phyloP scores from a whole-genome alignment of 2,888 invertebrate species.

The Elegia similella region DNA sequence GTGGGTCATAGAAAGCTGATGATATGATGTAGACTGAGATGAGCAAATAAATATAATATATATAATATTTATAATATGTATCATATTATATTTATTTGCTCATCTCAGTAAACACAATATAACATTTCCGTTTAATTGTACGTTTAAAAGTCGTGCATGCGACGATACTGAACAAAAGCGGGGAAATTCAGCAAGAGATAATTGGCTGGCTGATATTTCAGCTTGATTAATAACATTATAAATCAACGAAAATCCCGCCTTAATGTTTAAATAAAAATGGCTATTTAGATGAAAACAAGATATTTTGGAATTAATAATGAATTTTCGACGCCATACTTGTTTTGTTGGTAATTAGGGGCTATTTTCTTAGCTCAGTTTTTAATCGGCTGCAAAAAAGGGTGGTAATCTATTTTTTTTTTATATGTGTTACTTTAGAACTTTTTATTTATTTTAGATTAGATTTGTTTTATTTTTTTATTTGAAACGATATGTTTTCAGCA shows the following conservation, averaged over 20 bases:
- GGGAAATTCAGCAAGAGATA: constrained; percentile 55
- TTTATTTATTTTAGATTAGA: too few relatives aligned
- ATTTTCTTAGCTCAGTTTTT: too few relatives aligned
- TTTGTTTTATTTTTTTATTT: too few relatives aligned
- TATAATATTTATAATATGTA: too few relatives aligned
- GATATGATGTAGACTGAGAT: constrained; percentile 17
- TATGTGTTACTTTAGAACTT: too few relatives aligned
- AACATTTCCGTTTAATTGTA: constrained; percentile 15
- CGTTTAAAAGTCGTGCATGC: constrained; percentile 22
- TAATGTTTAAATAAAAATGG: constrained; percentile 54
- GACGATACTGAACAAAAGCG: constrained; percentile 35
- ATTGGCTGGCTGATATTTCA: constrained; percentile 68
- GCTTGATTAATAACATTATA: constrained; percentile 66
- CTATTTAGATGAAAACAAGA: constrained; percentile 45
- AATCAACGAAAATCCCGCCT: constrained; percentile 51
- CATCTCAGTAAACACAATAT: constrained; percentile 17
- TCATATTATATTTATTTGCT: background rate
- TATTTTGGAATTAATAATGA: constrained; percentile 37
- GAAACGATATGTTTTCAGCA: too few relatives aligned
- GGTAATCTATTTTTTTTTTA: too few relatives aligned
- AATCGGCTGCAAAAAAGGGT: too few relatives aligned
- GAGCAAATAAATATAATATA: background rate
- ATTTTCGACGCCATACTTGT: constrained; percentile 25
- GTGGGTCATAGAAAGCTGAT: too few relatives aligned
- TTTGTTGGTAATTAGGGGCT: background rate